A percentile compares a stretch with the other conserved stretches of the same genome.
These are phyloP conservation scores for Platycnemis pennipes DNA, from an alignment of 2,888 invertebrate genomes.

Conservation along the genomic window DNA sequence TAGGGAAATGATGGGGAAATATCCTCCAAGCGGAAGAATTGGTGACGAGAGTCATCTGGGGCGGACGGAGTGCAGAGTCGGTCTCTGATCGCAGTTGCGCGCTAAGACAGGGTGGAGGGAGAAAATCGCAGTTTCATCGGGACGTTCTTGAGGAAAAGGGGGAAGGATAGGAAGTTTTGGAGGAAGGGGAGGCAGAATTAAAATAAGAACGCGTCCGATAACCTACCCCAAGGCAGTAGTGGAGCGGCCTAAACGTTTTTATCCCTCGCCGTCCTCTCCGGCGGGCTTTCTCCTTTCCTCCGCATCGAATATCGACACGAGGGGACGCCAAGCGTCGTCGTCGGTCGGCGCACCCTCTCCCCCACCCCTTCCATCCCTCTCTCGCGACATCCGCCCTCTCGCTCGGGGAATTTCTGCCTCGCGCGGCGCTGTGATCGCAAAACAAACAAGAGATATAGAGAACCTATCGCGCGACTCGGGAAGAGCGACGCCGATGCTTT, in stretches of 20 bases:
- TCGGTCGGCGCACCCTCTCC: slow-evolving; percentile 1
- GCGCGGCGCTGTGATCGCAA: slow-evolving; percentile 34
- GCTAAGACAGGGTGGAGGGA: not conserved
- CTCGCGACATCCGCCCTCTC: not conserved
- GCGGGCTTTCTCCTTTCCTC: not conserved
- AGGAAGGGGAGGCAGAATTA: not conserved
- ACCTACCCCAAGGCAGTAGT: slow-evolving; percentile 56
- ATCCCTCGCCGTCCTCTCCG: not conserved
- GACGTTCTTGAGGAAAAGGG: not conserved
- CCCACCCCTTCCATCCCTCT: not conserved
- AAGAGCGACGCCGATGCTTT: not conserved
- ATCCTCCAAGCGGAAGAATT: not conserved
- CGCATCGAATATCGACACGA: slow-evolving; percentile 11
- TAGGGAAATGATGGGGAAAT: no score
- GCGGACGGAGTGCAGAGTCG: not conserved
- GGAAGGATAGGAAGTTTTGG: not conserved
- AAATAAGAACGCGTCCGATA: slow-evolving; percentile 42
- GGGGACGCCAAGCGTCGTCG: slow-evolving; percentile 4
- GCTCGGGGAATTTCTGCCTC: slow-evolving; percentile 25
- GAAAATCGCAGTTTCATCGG: not conserved
- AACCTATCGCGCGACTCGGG: not conserved
- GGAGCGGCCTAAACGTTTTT: slow-evolving; percentile 15
- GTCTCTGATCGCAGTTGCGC: not conserved
- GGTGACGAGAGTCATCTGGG: not conserved
- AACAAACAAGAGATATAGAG: slow-evolving; percentile 4